Evolutionary conservation across 2,888 invertebrate species (phyloP).

Genomic region (Autographa pulchrina): DNA sequence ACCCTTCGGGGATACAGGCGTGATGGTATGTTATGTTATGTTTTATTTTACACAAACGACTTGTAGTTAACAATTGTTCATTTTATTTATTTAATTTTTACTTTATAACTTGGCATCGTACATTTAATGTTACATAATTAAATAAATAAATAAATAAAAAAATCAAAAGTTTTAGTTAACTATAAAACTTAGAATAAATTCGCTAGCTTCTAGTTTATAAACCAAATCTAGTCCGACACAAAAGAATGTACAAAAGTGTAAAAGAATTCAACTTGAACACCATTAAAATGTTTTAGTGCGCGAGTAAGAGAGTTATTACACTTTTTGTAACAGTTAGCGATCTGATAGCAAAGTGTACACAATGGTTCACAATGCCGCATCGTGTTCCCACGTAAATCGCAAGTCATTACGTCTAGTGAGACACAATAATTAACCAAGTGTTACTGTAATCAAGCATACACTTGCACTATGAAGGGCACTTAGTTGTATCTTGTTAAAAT

Average conservation of each 20-base stretch:
- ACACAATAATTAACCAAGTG: conserved; percentile 30
- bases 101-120: no score
- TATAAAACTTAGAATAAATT: no score
- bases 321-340: conserved; percentile 12
- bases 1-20: no score
- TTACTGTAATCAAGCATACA: not conserved
- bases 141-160: no score
- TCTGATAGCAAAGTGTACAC: conserved; percentile 20
- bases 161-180: no score
- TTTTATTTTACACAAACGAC: no score
- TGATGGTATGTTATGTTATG: no score
- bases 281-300: conserved; percentile 1
- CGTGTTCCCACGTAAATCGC: conserved; percentile 29
- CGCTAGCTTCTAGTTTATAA: no score
- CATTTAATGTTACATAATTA: no score
- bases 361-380: not conserved
- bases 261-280: not conserved
- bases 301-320: not conserved
- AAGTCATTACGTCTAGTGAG: conserved; percentile 21
- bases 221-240: not conserved
- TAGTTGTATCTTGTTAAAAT: not conserved
- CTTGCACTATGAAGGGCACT: not conserved
- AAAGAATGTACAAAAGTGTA: not conserved
- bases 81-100: no score
- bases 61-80: no score